Base-by-base conservation (phyloP, 2,888 invertebrate genomes). In the Barypeithes pellucidus region DNA sequence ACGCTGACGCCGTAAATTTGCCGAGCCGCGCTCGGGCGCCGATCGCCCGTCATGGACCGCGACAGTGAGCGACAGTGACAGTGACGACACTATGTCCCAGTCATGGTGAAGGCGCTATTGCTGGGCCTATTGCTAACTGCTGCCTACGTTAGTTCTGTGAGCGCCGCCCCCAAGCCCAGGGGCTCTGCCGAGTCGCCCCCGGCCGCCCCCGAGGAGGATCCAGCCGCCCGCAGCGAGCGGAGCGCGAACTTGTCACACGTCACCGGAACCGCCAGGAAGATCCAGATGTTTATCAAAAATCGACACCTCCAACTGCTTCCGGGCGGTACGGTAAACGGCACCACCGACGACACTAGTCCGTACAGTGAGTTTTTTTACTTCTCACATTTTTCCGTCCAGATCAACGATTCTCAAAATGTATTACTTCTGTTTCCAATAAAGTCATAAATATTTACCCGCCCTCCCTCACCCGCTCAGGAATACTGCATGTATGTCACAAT, bases 251-350 rank as follows among this genome's bases (percentile, higher is more conserved):
- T 94, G 84, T 93, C 93, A 83, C 93, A 93, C 87, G 91, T 94
- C 85, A 92, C 93, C 81, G 94, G 94, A 85, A 91, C 93, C 75
- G 90, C 91, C 78, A 89, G 94, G 82, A 94, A 93, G 85, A 94
- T 95, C 83, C 93, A 93, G 88, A 90, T 95, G 90, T 94, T 92
- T 89, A 92, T 95, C 87, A 94, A 93, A 88, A 93, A 94, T 88
- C 90, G 92, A 81, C 92, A 93, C 86, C 90, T 95, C 79, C 95
- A 95, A 88, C 89, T 95, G 82, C 88, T 94, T 87, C 93, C 93
- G 80, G 94, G 94, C 88, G 95, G 95, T 86, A 92, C 92, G 81
- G 94, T 95, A 87, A 94, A 94, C 88, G 94, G 95, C 81, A 94
- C 94, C 85, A 90, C 89, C 84, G 92, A 94, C 86, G 92, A 91